Conservation (phyloP, 2,888 invertebrate genomes). For the Ethmia dodecea region DNA sequence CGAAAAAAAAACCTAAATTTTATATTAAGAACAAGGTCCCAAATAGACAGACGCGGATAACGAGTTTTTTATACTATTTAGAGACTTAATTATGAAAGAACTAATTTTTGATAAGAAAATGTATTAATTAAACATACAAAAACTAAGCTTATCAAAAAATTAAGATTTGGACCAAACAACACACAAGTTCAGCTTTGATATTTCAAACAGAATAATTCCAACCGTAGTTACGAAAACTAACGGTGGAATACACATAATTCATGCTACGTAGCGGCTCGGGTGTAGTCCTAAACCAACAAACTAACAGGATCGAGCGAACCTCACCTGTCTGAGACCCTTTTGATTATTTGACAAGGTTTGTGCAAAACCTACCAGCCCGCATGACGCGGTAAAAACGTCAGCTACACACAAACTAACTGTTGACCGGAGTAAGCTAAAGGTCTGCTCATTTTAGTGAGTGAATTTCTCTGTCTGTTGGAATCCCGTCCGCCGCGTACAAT, state of each 20-base stretch:
- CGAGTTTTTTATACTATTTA: no score
- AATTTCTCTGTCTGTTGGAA: no score
- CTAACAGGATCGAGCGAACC: conserved; percentile 9
- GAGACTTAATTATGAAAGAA: no score
- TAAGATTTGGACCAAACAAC: neutral
- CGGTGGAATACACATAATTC: neutral
- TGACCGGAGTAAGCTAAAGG: no score
- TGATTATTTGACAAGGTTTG: conserved; percentile 16
- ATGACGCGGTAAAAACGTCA: conserved; percentile 6
- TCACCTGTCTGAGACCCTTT: conserved; percentile 9
- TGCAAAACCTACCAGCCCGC: conserved; percentile 4
- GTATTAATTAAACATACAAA: neutral
- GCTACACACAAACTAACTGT: no score
- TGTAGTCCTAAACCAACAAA: conserved; percentile 16
- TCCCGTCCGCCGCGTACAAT: no score
- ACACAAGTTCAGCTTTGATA: neutral
- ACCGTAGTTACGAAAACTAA: neutral
- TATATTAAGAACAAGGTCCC: no score
- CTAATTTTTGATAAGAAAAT: no score
- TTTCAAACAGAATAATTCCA: neutral
- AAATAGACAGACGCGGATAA: no score
- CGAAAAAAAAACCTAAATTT: no score
- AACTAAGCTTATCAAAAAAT: neutral
- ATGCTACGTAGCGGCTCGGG: neutral
- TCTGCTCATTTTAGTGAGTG: no score